phyloP scores from a whole-genome alignment of 2,113 vertebrate genomes.

The Polyodon spathula region DNA sequence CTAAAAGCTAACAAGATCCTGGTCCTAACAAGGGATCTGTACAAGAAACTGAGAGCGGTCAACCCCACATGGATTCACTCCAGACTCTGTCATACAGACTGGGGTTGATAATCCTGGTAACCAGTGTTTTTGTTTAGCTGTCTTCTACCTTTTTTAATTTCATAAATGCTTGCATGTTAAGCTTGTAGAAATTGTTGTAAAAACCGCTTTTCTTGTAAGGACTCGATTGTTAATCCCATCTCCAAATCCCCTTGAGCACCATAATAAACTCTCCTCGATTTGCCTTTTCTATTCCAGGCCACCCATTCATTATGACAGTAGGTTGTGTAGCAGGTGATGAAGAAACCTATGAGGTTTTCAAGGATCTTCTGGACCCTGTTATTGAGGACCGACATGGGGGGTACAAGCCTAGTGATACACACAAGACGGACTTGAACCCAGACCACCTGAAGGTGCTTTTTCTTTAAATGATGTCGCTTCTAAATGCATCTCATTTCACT shows the following conservation, averaged over 20 bases:
- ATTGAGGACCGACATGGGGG: constrained; percentile 88
- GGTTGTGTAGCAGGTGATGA: constrained; percentile 91
- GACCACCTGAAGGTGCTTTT: constrained; percentile 72
- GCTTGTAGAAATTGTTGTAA: too few relatives aligned
- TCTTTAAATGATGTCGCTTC: neutral
- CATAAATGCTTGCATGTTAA: too few relatives aligned
- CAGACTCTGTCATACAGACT: constrained; percentile 69
- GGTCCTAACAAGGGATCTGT: constrained; percentile 57
- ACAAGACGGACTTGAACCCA: constrained; percentile 87
- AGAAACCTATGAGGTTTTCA: constrained; percentile 82
- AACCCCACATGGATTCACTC: constrained; percentile 59
- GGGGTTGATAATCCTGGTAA: constrained; percentile 75
- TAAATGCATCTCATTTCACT: too few relatives aligned
- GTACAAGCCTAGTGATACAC: constrained; percentile 86
- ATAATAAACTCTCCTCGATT: constrained; percentile 3
- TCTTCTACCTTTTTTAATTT: too few relatives aligned
- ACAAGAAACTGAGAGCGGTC: constrained; percentile 46
- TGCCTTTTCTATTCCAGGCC: constrained; percentile 59
- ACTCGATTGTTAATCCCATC: neutral
- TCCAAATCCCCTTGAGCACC: neutral
- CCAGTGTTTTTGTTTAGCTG: too few relatives aligned
- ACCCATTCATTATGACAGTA: constrained; percentile 93
- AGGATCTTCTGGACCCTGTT: constrained; percentile 86
- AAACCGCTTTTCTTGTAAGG: too few relatives aligned
- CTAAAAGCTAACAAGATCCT: constrained; percentile 60